Conservation (phyloP, 2,888 invertebrate species). For the Anthrax anthrax region DNA sequence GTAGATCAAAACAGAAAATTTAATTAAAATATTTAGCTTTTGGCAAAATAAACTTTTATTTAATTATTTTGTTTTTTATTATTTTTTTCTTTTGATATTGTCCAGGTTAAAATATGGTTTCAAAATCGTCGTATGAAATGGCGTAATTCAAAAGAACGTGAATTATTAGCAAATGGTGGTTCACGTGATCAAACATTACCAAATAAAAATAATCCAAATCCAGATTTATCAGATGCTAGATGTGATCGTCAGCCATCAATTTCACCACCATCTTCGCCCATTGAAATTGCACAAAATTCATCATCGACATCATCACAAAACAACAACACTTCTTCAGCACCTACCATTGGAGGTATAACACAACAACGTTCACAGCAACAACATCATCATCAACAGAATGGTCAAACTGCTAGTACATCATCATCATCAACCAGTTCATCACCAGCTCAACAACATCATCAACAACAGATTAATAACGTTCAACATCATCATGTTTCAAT, state of each 20-base stretch:
- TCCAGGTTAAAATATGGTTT: constrained; percentile 62
- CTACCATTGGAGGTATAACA: no score
- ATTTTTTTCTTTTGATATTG: constrained; percentile 12
- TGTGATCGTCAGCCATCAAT: constrained; percentile 57
- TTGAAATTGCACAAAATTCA: constrained; percentile 19
- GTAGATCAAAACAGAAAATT: no score
- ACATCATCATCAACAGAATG: constrained; percentile 1
- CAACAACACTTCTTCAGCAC: neutral
- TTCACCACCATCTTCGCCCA: constrained; percentile 36
- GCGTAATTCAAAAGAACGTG: constrained; percentile 94
- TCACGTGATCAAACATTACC: constrained; percentile 90
- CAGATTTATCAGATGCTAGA: constrained; percentile 82
- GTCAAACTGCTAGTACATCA: neutral
- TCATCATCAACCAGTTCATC: neutral
- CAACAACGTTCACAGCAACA: constrained; percentile 1
- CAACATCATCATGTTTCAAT: neutral
- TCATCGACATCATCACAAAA: constrained; percentile 12
- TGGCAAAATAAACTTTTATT: no score
- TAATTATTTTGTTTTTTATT: neutral
- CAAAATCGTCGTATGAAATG: constrained; percentile 97
- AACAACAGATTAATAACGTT: constrained; percentile 4
- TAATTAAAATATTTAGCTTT: no score
- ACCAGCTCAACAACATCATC: constrained; percentile 2
- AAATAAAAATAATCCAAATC: constrained; percentile 93
- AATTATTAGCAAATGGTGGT: constrained; percentile 83